Evolutionary conservation across 2,888 invertebrate species (phyloP), one percentile per base, ranked within the genome.

Genomic region (Dermolepida albohirtum): DNA sequence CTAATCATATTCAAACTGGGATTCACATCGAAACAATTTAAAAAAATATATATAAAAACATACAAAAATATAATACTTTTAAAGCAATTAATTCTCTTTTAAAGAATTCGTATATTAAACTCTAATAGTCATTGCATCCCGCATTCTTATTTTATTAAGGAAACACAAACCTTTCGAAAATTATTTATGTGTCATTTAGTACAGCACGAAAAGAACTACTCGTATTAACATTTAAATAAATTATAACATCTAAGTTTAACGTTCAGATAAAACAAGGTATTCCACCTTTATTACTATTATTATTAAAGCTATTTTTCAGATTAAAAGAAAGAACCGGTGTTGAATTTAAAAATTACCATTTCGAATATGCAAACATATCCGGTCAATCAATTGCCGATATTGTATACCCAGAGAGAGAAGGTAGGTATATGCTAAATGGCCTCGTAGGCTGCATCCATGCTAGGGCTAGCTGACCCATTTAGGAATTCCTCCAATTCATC

Each of bases 401-500:
- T 34, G 50, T 65, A 59, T 34, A 41, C 51, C 40, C 51, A 68
- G 17, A 59, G 57, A 29, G 65, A 34, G 10, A 68, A 44, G 7
- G 43, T 59, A 5, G 68, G 68, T 51, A 74, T 74, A 71, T 72
- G 75, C 79, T 86, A 89, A 78, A 89, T 86, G 72, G 87, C 87
- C 79, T 89, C 89, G 75, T 89, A 89, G 49, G 88, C 87, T 50
- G 85, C 83, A 71, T 89, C 84, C 80, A 85, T 79, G 74, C 86
- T 80, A 81, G 88, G 78, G 81, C 86, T 79, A 74, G 86, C 71
- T 72, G 85, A 78, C 69, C 86, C 86, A 79, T 88, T 89, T 6
- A 89, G 79, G 79, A 90, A 89, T 74, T 89, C 88, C 75, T 89
- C 89, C 40, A 89, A 79, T 75, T 89, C 89, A 72, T 87, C 87